These are phyloP conservation scores for Otis tarda DNA, from an alignment of 2,113 vertebrate species.

Conservation along the genomic window DNA sequence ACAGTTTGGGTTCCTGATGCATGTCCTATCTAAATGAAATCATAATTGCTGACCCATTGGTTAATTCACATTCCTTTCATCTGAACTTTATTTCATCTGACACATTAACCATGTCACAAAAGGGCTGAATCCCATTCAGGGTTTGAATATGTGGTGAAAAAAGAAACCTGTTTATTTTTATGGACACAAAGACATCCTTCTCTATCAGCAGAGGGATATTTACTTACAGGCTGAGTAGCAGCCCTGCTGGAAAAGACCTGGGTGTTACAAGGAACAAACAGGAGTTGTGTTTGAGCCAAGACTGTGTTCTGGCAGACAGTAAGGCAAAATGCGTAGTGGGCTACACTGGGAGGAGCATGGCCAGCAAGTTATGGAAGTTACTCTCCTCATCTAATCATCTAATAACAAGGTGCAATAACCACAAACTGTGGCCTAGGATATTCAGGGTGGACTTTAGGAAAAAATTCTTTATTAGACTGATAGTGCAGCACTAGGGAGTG, in stretches of 20 bases:
- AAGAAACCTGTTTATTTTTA: neutral
- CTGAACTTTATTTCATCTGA: neutral
- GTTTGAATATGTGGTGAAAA: neutral
- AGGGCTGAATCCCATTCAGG: neutral
- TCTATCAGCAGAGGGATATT: neutral
- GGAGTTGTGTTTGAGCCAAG: neutral
- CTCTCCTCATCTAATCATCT: neutral
- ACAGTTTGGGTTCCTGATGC: neutral
- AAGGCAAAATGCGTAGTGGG: neutral
- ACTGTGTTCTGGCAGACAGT: neutral
- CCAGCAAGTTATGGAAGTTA: neutral
- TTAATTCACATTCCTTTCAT: neutral
- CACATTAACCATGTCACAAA: neutral
- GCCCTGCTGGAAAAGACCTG: neutral
- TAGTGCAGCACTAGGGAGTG: neutral
- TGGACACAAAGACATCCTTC: neutral
- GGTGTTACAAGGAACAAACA: neutral
- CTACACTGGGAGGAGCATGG: neutral
- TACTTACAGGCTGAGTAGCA: neutral
- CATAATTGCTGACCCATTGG: neutral
- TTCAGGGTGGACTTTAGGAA: neutral
- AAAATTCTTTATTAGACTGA: neutral
- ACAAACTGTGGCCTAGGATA: neutral
- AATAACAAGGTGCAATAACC: neutral
- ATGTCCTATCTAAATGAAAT: neutral